Evolutionary conservation across 2,797 vertebrate genomes (phyloP), one percentile per base, ranked within the genome.

Genomic region (Crenuchus spilurus): DNA sequence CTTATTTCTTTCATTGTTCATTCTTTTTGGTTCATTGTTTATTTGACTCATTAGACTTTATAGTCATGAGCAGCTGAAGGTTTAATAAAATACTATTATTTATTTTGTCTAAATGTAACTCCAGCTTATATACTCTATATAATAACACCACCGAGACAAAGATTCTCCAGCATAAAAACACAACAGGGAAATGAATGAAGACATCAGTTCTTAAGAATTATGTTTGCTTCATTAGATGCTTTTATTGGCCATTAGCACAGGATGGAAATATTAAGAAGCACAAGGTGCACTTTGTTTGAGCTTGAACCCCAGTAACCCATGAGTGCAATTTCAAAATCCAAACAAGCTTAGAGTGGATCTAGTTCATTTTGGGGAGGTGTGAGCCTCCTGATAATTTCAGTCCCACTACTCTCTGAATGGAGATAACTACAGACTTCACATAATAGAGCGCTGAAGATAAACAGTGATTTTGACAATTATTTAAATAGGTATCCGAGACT

Each of bases 171-270:
- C 7, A 20, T 1, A 48, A 48, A 6, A 48, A 20, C 8, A 8
- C 20, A 49, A n/a, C 0, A 44, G 42, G 14, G 42, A 44, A 44
- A 44, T 1, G 18, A 44, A 44, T 30, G 7, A 6, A 24, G 6
- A 31, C 8, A 31, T 4, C 6, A 41, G 26, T 41, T 49, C 46
- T 18, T 44, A 33, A 11, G 58, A 57, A 58, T 51, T 9, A 65
- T 57, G 18, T 65, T 64, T 70, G 49, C 57, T 54, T 80, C 76
- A 74, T 67, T 74, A 71, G 81, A 80, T 70, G 41, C 30, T 72
- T 64, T 74, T 16, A 78, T 84, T 78, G 72, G 65, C 82, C 75
- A 82, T 89, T 88, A 84, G 70, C 58, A 68, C 72, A 49, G n/a
- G 14, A 82, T 74, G 78, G 86, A 83, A 80, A 81, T 83, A 81